Evolutionary conservation across 2,797 vertebrate species (phyloP).

Genomic region (Schizopygopsis pylzovi): DNA sequence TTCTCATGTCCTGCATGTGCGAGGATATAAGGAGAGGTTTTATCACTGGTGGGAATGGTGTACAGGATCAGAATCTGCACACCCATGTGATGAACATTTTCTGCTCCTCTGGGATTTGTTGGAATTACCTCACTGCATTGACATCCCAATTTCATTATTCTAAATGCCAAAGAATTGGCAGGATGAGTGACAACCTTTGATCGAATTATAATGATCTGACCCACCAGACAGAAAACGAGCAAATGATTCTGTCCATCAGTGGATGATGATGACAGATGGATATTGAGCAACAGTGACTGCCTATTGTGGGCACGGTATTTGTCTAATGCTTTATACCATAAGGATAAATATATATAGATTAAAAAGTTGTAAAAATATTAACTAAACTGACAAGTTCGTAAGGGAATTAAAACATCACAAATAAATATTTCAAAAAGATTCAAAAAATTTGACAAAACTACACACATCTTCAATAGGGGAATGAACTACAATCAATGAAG

Average conservation of each 20-base stretch:
- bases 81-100: conserved; percentile 22
- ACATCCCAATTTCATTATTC: background rate
- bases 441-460: background rate
- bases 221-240: background rate
- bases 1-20: background rate
- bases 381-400: background rate
- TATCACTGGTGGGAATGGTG: background rate
- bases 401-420: no score
- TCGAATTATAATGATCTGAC: background rate
- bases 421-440: background rate
- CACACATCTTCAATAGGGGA: background rate
- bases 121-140: background rate
- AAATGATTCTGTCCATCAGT: background rate
- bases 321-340: background rate
- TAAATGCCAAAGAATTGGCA: conserved; percentile 1
- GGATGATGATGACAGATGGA: background rate
- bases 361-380: background rate
- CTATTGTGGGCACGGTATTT: background rate
- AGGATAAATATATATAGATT: background rate
- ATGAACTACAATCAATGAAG: background rate
- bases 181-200: conserved; percentile 8
- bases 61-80: background rate
- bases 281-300: background rate
- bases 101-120: conserved; percentile 6
- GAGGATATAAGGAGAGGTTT: background rate